Conservation (phyloP, 1,140 invertebrate genomes). For the Sitophilus oryzae region DNA sequence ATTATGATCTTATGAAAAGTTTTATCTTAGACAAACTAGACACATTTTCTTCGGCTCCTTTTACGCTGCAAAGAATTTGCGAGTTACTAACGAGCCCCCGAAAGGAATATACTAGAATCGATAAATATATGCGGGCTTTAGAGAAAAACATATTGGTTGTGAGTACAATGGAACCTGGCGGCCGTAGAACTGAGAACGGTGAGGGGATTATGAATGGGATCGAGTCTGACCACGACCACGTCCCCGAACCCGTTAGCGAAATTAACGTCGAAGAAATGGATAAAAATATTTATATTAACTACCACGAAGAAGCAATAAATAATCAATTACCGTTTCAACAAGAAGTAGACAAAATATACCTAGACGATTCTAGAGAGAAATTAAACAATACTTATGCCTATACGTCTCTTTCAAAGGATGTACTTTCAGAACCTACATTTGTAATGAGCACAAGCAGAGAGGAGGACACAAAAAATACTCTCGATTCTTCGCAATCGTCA, state of each 20-base stretch:
- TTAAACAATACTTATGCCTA: too few species aligned
- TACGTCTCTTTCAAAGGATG: too few species aligned
- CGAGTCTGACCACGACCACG: slow-evolving; percentile 41
- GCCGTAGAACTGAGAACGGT: slow-evolving; percentile 56
- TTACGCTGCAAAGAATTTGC: slow-evolving; percentile 93
- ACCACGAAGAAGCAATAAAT: too few species aligned
- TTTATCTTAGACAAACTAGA: slow-evolving; percentile 79
- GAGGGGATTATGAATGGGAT: slow-evolving; percentile 56
- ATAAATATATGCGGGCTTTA: slow-evolving; percentile 93
- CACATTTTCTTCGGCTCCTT: slow-evolving; percentile 81
- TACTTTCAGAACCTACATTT: too few species aligned
- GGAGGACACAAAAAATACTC: too few species aligned
- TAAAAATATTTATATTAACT: slow-evolving; percentile 46
- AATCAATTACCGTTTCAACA: too few species aligned
- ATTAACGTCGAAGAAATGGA: slow-evolving; percentile 67
- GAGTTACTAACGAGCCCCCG: slow-evolving; percentile 84
- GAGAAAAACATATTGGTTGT: slow-evolving; percentile 94
- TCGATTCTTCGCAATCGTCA: not conserved
- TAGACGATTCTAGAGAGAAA: too few species aligned
- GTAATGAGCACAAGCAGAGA: too few species aligned
- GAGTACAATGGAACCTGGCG: slow-evolving; percentile 84
- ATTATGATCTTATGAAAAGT: slow-evolving; percentile 83
- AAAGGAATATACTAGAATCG: slow-evolving; percentile 91
- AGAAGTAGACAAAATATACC: too few species aligned
- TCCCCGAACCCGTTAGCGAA: slow-evolving; percentile 55